Evolutionary conservation across 2,888 invertebrate species (phyloP).

Genomic region (Lamellibrachia satsuma): DNA sequence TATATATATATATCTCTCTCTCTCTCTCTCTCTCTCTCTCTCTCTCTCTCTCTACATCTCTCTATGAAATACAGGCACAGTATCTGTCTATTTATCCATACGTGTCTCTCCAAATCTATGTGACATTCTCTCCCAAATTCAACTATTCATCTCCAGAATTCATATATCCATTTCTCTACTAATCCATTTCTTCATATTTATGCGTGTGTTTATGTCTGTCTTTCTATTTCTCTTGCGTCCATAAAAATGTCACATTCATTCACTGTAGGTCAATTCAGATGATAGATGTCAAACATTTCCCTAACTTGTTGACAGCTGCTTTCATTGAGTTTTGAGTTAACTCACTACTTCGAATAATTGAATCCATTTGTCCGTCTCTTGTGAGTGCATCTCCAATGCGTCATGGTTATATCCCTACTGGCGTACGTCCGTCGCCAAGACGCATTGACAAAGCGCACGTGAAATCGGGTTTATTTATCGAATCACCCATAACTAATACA

Average conservation of each 20-base stretch:
- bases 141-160: too few species aligned
- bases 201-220: not conserved
- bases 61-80: too few species aligned
- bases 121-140: too few species aligned
- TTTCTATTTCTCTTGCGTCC: not conserved
- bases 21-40: too few species aligned
- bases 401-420: not conserved
- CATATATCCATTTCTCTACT: too few species aligned
- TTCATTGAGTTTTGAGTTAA: not conserved
- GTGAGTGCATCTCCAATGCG: not conserved
- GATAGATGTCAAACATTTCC: not conserved
- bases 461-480: not conserved
- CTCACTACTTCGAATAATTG: not conserved
- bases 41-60: too few species aligned
- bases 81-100: too few species aligned
- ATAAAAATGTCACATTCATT: not conserved
- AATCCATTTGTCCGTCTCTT: not conserved
- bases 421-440: not conserved
- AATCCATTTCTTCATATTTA: too few species aligned
- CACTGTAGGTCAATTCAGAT: not conserved
- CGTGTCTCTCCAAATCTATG: too few species aligned
- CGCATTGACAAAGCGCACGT: not conserved
- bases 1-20: too few species aligned
- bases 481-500: not conserved
- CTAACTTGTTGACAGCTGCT: not conserved